Evolutionary conservation across 2,797 vertebrate genomes (phyloP).

Genomic region (Protonibea diacanthus): DNA sequence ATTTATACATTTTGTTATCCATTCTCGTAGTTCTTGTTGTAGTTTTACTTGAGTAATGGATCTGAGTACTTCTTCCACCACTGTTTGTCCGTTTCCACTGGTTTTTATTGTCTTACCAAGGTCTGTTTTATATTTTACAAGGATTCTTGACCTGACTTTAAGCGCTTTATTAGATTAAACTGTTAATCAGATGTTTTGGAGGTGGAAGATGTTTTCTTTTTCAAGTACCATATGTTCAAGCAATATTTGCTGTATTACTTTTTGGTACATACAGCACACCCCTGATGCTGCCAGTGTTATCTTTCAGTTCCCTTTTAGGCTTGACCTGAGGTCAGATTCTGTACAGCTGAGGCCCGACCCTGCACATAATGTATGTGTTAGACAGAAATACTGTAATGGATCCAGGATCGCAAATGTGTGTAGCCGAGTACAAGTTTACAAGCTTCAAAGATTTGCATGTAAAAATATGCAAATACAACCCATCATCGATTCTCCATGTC

Average conservation of each 20-base stretch:
- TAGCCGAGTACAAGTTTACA: too few species aligned
- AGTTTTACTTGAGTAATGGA: not conserved
- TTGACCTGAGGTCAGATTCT: constrained; percentile 27
- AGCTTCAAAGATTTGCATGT: too few species aligned
- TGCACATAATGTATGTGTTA: not conserved
- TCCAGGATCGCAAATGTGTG: not conserved
- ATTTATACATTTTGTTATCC: too few species aligned
- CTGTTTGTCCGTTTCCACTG: not conserved
- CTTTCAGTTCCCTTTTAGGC: constrained; percentile 24
- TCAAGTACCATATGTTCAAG: not conserved
- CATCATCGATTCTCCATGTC: not conserved
- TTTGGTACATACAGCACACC: not conserved
- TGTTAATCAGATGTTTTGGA: not conserved
- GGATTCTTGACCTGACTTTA: constrained; percentile 1
- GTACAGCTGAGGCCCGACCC: constrained; percentile 12
- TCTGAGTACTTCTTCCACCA: not conserved
- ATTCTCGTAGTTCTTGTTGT: too few species aligned
- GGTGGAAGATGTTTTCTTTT: not conserved
- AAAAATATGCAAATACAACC: not conserved
- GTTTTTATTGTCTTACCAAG: not conserved
- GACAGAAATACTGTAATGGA: not conserved
- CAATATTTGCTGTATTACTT: not conserved
- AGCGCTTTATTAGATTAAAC: not conserved
- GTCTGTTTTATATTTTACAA: not conserved
- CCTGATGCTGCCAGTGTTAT: not conserved